A percentile compares a stretch with the other conserved stretches of the same genome.
phyloP scores from a whole-genome alignment of 2,888 invertebrate species.

The Archaeoteleia sp. region DNA sequence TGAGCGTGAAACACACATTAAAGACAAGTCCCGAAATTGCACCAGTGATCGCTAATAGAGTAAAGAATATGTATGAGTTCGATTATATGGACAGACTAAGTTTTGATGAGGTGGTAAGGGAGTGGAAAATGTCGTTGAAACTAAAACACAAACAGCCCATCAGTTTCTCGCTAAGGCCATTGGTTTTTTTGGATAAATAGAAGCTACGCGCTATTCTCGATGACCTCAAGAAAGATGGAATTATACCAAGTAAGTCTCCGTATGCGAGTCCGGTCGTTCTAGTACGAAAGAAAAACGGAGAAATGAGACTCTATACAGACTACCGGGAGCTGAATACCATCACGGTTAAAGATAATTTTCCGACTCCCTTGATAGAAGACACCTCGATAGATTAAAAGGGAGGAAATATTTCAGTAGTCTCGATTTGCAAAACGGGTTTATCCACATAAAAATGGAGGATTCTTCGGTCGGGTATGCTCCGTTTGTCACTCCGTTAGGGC shows the following conservation, averaged over 20 bases:
- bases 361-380: slow-evolving; percentile 16
- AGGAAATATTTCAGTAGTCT: slow-evolving; percentile 10
- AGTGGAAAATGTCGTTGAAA: no score
- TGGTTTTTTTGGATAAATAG: slow-evolving; percentile 16
- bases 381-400: slow-evolving; percentile 9
- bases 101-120: no score
- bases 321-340: slow-evolving; percentile 10
- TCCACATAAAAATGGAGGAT: slow-evolving; percentile 13
- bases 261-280: slow-evolving; percentile 15
- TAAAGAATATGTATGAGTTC: no score
- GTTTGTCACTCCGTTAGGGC: slow-evolving; percentile 9
- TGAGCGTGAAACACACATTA: not conserved
- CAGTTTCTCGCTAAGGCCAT: no score
- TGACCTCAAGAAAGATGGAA: not conserved
- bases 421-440: slow-evolving; percentile 10
- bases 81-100: not conserved
- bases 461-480: not conserved
- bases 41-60: not conserved
- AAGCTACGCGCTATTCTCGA: slow-evolving; percentile 8
- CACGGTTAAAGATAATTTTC: slow-evolving; percentile 16
- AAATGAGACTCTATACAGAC: slow-evolving; percentile 3
- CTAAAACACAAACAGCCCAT: no score
- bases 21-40: not conserved
- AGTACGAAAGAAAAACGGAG: slow-evolving; percentile 2
- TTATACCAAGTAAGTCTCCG: slow-evolving; percentile 9